phyloP scores from a whole-genome alignment of 2,113 vertebrate species.

The Cyprinodon variegatus region DNA sequence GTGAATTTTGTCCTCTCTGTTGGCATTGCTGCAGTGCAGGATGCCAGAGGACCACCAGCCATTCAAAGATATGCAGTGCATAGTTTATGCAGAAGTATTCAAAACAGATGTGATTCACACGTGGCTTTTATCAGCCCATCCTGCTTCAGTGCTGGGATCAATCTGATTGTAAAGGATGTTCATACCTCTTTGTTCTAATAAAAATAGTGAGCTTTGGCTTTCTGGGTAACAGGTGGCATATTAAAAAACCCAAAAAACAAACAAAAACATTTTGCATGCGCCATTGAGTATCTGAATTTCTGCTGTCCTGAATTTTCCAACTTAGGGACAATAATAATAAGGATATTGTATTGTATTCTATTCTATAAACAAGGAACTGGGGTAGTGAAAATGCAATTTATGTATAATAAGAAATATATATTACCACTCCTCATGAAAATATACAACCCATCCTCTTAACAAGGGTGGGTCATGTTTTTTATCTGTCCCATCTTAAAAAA shows the following conservation, averaged over 20 bases:
- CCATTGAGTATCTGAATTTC: too few relatives aligned
- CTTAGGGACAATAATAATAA: too few relatives aligned
- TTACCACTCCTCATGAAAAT: background rate
- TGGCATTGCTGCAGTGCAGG: slow-evolving; percentile 49
- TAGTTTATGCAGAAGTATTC: slow-evolving; percentile 3
- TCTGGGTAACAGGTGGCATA: background rate
- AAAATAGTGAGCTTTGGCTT: background rate
- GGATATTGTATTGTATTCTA: too few relatives aligned
- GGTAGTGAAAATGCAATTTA: background rate
- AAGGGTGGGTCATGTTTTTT: background rate
- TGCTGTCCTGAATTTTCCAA: too few relatives aligned
- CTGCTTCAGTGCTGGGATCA: slow-evolving; percentile 8
- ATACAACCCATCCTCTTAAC: background rate
- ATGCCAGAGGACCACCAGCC: slow-evolving; percentile 39
- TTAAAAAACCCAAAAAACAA: background rate
- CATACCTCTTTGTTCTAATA: background rate
- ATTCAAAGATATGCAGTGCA: slow-evolving; percentile 20
- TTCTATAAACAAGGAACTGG: background rate
- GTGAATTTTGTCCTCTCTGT: slow-evolving; percentile 27
- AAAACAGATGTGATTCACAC: slow-evolving; percentile 40
- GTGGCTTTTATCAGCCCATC: background rate
- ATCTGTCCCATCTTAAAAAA: background rate
- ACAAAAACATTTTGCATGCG: too few relatives aligned
- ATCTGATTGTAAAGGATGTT: background rate
- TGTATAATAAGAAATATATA: background rate